Evolutionary conservation across 2,888 invertebrate species (phyloP).

Genomic region (Amphipyra berbera): DNA sequence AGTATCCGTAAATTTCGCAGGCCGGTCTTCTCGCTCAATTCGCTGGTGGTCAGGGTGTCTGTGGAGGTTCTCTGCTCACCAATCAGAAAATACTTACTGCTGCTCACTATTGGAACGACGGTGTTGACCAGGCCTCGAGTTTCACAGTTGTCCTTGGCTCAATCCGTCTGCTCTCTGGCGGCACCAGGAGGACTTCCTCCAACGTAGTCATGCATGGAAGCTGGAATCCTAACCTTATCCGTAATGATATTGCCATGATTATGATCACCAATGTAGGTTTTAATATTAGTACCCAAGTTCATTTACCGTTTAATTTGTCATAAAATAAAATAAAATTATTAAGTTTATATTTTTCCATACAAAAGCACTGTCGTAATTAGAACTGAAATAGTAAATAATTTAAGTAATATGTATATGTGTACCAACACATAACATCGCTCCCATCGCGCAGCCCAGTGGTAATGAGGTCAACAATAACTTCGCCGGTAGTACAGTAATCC

Average conservation of each 20-base stretch:
- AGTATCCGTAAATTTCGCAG: slow-evolving; percentile 8
- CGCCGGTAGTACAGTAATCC: slow-evolving; percentile 47
- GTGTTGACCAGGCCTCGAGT: slow-evolving; percentile 66
- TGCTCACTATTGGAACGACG: slow-evolving; percentile 78
- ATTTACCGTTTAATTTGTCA: no score
- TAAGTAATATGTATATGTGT: no score
- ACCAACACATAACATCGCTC: slow-evolving; percentile 56
- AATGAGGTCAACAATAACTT: slow-evolving; percentile 56
- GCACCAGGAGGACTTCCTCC: slow-evolving; percentile 62
- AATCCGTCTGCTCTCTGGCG: slow-evolving; percentile 66
- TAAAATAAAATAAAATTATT: no score
- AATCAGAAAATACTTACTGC: slow-evolving; percentile 67
- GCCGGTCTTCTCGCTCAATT: slow-evolving; percentile 36
- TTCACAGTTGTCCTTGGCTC: slow-evolving; percentile 73
- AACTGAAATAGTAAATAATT: no score
- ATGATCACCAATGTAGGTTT: slow-evolving; percentile 52
- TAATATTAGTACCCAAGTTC: slow-evolving; percentile 54
- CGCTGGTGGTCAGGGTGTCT: slow-evolving; percentile 57
- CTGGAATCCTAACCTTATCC: slow-evolving; percentile 63
- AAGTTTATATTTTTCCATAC: no score
- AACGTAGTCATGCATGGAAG: slow-evolving; percentile 62
- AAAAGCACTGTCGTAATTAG: no score
- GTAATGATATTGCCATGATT: slow-evolving; percentile 74
- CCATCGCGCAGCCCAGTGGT: slow-evolving; percentile 64
- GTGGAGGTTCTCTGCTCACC: slow-evolving; percentile 70